Conservation (phyloP, 2,888 invertebrate species). For the Drosophila atroscutellata region DNA sequence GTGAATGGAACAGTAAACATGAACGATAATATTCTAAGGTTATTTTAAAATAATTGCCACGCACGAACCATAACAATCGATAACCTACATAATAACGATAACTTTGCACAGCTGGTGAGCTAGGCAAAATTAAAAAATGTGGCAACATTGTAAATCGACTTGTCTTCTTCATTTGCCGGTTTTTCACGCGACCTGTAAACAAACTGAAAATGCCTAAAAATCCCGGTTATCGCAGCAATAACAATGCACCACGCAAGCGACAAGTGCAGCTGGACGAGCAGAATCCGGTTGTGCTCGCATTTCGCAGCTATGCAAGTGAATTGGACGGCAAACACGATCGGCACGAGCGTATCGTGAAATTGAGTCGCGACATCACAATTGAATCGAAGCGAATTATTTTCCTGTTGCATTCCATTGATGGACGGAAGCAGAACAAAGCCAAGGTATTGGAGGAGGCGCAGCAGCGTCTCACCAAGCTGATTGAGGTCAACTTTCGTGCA, state of each 20-base stretch:
- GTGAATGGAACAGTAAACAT: background rate
- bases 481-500: conserved; percentile 86
- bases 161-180: conserved; percentile 29
- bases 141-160: conserved; percentile 27
- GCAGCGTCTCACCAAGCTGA: conserved; percentile 88
- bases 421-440: conserved; percentile 86
- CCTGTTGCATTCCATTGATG: conserved; percentile 90
- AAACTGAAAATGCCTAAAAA: conserved; percentile 64
- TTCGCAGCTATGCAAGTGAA: conserved; percentile 88
- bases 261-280: conserved; percentile 68
- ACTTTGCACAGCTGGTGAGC: conserved; percentile 20
- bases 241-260: conserved; percentile 48
- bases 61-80: conserved; percentile 38
- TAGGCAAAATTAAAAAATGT: background rate
- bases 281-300: conserved; percentile 84
- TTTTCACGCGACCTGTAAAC: conserved; percentile 12
- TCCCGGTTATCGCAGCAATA: conserved; percentile 47
- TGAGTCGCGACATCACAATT: conserved; percentile 93
- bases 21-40: background rate
- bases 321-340: conserved; percentile 93
- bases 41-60: conserved; percentile 45
- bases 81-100: background rate
- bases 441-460: conserved; percentile 88
- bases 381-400: conserved; percentile 96
- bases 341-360: conserved; percentile 92